Conservation (phyloP, 1,140 invertebrate species). For the Bombyx mandarina region DNA sequence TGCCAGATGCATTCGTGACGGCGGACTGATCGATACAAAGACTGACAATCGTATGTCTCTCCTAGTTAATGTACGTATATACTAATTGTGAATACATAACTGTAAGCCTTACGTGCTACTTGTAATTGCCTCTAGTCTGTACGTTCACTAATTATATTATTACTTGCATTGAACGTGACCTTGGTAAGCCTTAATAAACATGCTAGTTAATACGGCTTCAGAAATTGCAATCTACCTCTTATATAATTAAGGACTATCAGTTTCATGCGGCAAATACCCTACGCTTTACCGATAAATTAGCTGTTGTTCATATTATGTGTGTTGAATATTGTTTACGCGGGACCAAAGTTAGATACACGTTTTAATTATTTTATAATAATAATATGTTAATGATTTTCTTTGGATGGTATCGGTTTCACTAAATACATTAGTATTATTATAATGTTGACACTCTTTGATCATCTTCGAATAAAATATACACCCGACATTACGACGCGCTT, state of each 20-base stretch:
- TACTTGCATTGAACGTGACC: constrained; percentile 18
- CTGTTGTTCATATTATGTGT: constrained; percentile 20
- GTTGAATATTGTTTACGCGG: constrained; percentile 22
- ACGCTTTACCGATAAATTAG: constrained; percentile 23
- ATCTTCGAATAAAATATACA: no score
- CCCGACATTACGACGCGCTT: no score
- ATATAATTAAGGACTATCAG: constrained; percentile 40
- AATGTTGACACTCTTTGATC: no score
- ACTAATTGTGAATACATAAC: constrained; percentile 31
- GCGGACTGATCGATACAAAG: constrained; percentile 59
- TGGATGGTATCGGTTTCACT: no score
- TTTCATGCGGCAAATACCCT: constrained; percentile 27
- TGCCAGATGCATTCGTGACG: constrained; percentile 49
- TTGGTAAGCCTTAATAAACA: constrained; percentile 16
- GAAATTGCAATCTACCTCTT: constrained; percentile 69
- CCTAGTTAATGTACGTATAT: constrained; percentile 48
- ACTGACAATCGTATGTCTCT: constrained; percentile 64
- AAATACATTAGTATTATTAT: no score
- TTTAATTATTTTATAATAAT: constrained; percentile 21
- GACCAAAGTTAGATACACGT: constrained; percentile 50
- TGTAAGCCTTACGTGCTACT: constrained; percentile 53
- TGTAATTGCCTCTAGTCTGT: constrained; percentile 39
- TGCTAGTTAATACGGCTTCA: constrained; percentile 42
- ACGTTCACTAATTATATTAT: constrained; percentile 18
- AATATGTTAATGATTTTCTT: no score